Evolutionary conservation across 2,888 invertebrate genomes (phyloP).

Genomic region (Meiosimyza platycephala): DNA sequence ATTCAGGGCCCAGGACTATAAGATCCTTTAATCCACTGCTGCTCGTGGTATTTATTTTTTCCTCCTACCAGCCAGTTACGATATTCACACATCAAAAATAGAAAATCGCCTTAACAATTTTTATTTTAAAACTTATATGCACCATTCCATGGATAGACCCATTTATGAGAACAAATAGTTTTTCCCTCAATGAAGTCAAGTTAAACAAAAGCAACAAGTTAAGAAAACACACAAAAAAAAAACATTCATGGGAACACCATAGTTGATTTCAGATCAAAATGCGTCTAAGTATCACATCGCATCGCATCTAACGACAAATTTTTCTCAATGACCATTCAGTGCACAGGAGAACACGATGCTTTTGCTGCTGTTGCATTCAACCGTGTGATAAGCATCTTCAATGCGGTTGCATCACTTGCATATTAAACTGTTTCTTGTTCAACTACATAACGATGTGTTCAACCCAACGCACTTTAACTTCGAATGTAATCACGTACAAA

Average conservation of each 20-base stretch:
- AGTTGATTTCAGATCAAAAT: constrained; percentile 27
- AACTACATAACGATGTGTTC: constrained; percentile 13
- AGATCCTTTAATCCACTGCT: no score
- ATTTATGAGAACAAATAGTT: no score
- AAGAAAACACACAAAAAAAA: no score
- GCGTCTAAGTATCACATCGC: constrained; percentile 13
- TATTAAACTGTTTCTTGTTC: constrained; percentile 59
- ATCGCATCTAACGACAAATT: constrained; percentile 18
- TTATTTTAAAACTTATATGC: no score
- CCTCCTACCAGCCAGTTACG: no score
- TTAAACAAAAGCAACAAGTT: no score
- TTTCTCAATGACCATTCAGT: constrained; percentile 27
- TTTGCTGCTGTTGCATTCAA: not conserved
- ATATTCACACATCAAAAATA: no score
- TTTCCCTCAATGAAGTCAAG: no score
- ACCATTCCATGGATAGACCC: no score
- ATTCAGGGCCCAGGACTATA: no score
- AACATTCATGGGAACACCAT: constrained; percentile 16
- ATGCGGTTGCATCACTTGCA: constrained; percentile 57
- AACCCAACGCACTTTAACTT: not conserved
- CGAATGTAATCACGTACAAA: constrained; percentile 29
- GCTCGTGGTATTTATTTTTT: no score
- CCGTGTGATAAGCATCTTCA: constrained; percentile 27
- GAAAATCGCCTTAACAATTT: no score
- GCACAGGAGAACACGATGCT: constrained; percentile 11